Percentiles rank a stretch among this genome's conserved stretches.
Conservation (phyloP, 2,888 invertebrate genomes). For the Diadromus collaris region DNA sequence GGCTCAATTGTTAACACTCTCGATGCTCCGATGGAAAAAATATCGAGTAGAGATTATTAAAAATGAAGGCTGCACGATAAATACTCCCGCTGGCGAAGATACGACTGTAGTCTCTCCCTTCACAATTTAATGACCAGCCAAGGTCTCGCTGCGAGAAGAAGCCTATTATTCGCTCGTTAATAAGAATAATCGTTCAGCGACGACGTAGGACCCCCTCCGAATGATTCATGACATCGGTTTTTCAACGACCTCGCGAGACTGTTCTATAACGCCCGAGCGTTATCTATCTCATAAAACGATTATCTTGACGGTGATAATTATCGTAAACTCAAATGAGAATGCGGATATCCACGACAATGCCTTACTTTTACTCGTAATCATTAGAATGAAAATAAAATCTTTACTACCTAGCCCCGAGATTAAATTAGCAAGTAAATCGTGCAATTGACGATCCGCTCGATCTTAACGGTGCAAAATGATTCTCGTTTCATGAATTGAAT, state of each 20-base stretch:
- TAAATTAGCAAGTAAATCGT: neutral
- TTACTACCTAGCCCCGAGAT: neutral
- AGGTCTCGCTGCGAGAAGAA: conserved; percentile 48
- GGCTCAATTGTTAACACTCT: neutral
- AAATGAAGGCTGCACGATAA: conserved; percentile 12
- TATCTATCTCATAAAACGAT: conserved; percentile 1
- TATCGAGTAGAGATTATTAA: neutral
- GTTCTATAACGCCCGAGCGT: conserved; percentile 11
- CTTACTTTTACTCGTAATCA: neutral
- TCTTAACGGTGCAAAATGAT: no score
- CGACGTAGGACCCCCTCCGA: neutral
- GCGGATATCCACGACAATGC: conserved; percentile 10
- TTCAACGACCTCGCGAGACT: conserved; percentile 1
- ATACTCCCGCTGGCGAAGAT: conserved; percentile 16
- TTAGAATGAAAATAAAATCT: no score
- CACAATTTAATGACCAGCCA: conserved; percentile 47
- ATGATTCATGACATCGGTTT: conserved; percentile 27
- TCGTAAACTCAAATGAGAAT: conserved; percentile 20
- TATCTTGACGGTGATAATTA: neutral
- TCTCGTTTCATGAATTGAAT: neutral
- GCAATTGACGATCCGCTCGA: neutral
- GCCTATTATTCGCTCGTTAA: conserved; percentile 51
- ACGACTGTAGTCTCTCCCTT: conserved; percentile 33
- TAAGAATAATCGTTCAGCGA: conserved; percentile 47
- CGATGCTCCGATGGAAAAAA: neutral